Conservation (phyloP, 2,113 vertebrate species). For the Megaceryle maxima region DNA sequence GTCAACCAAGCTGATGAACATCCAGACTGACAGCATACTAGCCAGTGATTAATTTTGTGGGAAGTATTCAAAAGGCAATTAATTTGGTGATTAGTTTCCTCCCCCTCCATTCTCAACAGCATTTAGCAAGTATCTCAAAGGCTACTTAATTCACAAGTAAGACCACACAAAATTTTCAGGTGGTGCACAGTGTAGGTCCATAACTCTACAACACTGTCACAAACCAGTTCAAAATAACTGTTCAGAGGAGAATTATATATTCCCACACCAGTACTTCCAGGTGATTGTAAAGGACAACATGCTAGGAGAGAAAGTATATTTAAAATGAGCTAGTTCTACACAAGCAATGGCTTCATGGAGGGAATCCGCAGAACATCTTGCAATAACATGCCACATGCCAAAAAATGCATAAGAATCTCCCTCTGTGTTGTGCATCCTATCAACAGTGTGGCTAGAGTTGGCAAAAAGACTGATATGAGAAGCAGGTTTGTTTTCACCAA, state of each 20-base stretch:
- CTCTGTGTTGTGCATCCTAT: neutral
- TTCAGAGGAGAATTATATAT: neutral
- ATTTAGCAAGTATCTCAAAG: neutral
- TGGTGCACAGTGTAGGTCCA: neutral
- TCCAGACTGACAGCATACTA: neutral
- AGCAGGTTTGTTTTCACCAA: neutral
- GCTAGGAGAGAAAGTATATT: neutral
- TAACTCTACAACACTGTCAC: neutral
- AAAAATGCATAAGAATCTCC: neutral
- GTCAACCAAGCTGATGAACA: fast-evolving
- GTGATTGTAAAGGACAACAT: neutral
- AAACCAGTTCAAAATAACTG: neutral
- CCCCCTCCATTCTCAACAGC: neutral
- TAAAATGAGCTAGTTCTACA: neutral
- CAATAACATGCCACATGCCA: neutral
- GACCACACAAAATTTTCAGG: neutral
- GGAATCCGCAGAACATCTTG: neutral
- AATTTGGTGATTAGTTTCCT: neutral
- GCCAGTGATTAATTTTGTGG: neutral
- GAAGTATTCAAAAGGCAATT: neutral
- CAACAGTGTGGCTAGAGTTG: neutral
- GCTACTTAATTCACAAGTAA: neutral
- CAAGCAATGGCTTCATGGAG: neutral
- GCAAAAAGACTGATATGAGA: neutral
- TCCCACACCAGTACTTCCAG: neutral